Conservation (phyloP, 2,888 invertebrate genomes). For the Cephus sareptanus region DNA sequence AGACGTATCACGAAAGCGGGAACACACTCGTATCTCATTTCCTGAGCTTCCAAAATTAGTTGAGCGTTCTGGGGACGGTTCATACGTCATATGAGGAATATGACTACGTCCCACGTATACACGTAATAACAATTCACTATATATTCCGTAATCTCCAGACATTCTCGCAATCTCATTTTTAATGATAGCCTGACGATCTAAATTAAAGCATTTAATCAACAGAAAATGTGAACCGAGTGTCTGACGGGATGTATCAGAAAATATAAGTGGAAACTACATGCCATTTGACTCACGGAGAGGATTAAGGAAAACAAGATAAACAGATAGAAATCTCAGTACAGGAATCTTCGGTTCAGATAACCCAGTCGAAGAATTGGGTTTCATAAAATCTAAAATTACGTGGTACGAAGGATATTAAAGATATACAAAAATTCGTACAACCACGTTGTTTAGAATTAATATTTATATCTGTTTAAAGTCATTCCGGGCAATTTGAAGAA, state of each 20-base stretch:
- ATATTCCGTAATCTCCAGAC: background rate
- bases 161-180: background rate
- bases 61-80: background rate
- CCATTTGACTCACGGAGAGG: background rate
- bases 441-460: background rate
- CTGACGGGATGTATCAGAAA: background rate
- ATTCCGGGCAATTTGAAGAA: background rate
- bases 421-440: background rate
- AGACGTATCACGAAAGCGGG: background rate
- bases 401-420: background rate
- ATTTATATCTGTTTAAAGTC: background rate
- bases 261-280: background rate
- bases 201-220: background rate
- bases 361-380: background rate
- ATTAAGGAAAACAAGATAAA: background rate
- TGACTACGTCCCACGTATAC: background rate
- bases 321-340: background rate
- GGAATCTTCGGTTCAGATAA: background rate
- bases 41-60: background rate
- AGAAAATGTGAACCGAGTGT: background rate
- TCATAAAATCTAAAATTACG: background rate
- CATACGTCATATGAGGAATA: background rate
- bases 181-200: background rate
- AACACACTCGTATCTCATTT: background rate
- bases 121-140: background rate